These are phyloP conservation scores for Volucella zonaria DNA, from an alignment of 2,888 invertebrate species.

Conservation along the genomic window DNA sequence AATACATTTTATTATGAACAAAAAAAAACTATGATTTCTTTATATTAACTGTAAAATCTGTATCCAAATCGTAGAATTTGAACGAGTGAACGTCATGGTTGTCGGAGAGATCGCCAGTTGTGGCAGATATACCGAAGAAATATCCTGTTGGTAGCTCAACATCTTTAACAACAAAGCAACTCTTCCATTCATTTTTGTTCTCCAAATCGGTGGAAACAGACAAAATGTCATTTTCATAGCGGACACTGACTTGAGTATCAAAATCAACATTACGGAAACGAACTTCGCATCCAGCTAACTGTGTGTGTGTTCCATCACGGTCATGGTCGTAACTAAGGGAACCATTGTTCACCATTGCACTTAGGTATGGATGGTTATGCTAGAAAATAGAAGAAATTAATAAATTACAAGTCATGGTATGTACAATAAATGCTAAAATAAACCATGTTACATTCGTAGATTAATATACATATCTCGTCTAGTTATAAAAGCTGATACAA, in stretches of 20 bases:
- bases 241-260: conserved; percentile 94
- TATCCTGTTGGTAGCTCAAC: conserved; percentile 97
- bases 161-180: conserved; percentile 94
- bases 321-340: conserved; percentile 98
- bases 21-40: conserved; percentile 23
- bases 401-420: too few species aligned
- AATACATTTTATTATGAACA: background rate
- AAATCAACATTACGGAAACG: conserved; percentile 95
- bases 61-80: conserved; percentile 95
- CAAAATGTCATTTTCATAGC: conserved; percentile 95
- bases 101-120: conserved; percentile 98
- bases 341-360: conserved; percentile 99
- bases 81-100: conserved; percentile 97
- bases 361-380: conserved; percentile 99
- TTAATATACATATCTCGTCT: too few species aligned
- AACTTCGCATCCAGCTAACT: conserved; percentile 97
- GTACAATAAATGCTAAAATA: too few species aligned
- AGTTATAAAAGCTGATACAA: too few species aligned
- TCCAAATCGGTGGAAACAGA: conserved; percentile 96
- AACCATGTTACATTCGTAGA: too few species aligned
- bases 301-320: conserved; percentile 98
- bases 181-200: conserved; percentile 96
- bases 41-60: conserved; percentile 84
- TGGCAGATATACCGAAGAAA: conserved; percentile 96
- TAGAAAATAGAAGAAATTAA: conserved; percentile 80